Percentiles rank a stretch among this genome's conserved stretches.
Conservation (phyloP, 2,797 vertebrate species). For the Allobates femoralis region DNA sequence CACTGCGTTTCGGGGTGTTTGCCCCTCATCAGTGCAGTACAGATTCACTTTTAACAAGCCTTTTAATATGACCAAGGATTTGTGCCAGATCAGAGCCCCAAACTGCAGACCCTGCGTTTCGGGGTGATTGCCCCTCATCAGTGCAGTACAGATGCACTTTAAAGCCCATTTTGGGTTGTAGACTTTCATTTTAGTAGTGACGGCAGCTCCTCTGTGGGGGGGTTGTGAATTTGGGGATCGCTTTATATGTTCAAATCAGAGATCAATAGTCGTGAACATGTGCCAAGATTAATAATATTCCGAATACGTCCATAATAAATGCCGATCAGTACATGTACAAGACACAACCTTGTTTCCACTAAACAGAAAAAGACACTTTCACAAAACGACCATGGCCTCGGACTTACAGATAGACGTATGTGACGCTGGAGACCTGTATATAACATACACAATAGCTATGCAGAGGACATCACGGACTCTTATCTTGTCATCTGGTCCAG, state of each 20-base stretch:
- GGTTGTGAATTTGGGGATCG: background rate
- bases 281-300: background rate
- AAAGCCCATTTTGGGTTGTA: background rate
- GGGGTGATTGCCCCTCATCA: too few relatives aligned
- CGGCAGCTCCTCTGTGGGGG: background rate
- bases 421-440: background rate
- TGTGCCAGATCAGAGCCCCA: too few relatives aligned
- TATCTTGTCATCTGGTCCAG: background rate
- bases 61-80: too few relatives aligned
- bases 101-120: too few relatives aligned
- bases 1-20: too few relatives aligned
- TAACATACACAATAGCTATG: conserved; percentile 23
- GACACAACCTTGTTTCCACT: background rate
- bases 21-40: too few relatives aligned
- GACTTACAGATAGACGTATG: background rate
- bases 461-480: background rate
- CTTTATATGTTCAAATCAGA: background rate
- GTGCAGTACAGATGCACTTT: too few relatives aligned
- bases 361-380: background rate
- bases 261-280: background rate
- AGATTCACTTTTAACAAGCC: too few relatives aligned
- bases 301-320: background rate
- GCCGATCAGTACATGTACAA: background rate
- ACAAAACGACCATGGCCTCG: background rate
- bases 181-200: background rate